These are phyloP conservation scores for Myioborus miniatus DNA, from an alignment of 2,797 vertebrate species.

Conservation along the genomic window DNA sequence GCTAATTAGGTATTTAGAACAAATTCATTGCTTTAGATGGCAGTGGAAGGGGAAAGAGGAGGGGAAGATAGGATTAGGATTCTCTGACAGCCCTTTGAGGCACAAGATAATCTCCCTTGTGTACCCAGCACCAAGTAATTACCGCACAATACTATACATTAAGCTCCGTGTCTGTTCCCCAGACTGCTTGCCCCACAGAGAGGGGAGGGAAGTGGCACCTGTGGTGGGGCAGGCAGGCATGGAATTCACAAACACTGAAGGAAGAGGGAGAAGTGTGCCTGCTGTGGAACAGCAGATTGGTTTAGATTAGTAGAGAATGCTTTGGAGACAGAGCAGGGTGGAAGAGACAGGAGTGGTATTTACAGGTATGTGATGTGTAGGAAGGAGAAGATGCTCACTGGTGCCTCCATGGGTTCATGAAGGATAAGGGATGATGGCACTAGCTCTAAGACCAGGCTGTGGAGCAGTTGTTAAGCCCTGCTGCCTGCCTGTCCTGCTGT, in stretches of 20 bases:
- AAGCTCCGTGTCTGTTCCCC: neutral
- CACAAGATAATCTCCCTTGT: constrained; percentile 57
- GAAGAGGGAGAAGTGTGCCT: neutral
- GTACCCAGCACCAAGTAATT: constrained; percentile 49
- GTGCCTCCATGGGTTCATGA: neutral
- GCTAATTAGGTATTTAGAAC: constrained; percentile 72
- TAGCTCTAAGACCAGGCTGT: neutral
- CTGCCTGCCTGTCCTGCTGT: neutral
- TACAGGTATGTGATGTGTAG: neutral
- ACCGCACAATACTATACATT: neutral
- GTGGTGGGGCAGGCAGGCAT: accelerated
- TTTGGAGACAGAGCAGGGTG: neutral
- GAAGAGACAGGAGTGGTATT: neutral
- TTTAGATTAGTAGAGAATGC: neutral
- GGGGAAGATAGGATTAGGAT: constrained; percentile 45
- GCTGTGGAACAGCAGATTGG: neutral
- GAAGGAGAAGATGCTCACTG: neutral
- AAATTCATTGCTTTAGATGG: constrained; percentile 43
- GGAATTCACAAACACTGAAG: neutral
- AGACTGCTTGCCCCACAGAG: neutral
- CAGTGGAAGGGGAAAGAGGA: constrained; percentile 4
- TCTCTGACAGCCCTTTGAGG: constrained; percentile 42
- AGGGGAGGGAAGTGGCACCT: neutral
- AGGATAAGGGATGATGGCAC: neutral
- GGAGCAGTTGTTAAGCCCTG: neutral